Conservation (phyloP, 2,113 vertebrate species). For the Megalops atlanticus region DNA sequence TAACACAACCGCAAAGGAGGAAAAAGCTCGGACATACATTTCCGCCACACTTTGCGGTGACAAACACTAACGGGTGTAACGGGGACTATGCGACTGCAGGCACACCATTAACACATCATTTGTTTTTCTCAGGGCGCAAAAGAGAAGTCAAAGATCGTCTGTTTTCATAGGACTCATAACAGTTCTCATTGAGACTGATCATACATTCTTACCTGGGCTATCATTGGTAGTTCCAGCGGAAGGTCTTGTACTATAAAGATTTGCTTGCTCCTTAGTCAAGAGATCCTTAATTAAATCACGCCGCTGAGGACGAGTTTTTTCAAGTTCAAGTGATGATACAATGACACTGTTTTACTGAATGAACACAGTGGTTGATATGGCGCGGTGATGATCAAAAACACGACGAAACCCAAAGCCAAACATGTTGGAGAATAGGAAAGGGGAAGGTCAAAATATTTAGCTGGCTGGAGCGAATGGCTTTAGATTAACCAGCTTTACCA, state of each 20-base stretch:
- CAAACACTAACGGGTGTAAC: neutral
- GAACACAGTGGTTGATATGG: neutral
- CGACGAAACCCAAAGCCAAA: neutral
- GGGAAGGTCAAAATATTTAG: no score
- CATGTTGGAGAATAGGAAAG: no score
- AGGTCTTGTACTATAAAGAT: neutral
- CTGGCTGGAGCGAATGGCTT: no score
- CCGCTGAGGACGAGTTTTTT: neutral
- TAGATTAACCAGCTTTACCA: neutral
- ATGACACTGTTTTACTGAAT: neutral
- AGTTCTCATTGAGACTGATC: neutral
- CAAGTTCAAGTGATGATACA: constrained; percentile 9
- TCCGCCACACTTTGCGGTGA: neutral
- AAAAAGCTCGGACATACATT: neutral
- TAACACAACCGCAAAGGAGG: neutral
- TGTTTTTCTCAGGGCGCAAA: no score
- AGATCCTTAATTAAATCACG: neutral
- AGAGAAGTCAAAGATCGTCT: no score
- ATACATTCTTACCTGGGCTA: constrained; percentile 3
- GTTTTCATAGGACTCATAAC: no score
- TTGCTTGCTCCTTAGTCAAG: neutral
- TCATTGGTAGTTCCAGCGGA: neutral
- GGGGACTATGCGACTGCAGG: no score
- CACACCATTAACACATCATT: no score
- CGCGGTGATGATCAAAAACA: neutral